Conservation (phyloP, 2,797 vertebrate species). For the Gallirallus australis region DNA sequence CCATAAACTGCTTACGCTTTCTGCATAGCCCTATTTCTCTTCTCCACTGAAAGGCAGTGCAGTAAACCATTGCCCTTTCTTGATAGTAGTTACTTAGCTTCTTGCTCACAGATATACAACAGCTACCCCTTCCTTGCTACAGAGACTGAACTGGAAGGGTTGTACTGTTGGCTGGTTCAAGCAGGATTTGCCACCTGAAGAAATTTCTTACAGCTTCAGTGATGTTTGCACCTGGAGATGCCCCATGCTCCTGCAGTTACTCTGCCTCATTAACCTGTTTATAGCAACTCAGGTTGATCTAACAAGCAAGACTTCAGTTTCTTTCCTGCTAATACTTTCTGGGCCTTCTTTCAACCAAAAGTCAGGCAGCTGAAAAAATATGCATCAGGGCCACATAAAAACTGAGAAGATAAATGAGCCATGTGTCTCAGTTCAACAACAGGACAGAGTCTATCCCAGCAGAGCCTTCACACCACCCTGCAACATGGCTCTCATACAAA, state of each 20-base stretch:
- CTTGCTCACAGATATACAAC: background rate
- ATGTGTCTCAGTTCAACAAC: background rate
- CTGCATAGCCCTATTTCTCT: background rate
- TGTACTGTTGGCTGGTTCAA: background rate
- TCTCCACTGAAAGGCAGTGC: background rate
- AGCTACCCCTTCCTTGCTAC: background rate
- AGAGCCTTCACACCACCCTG: background rate
- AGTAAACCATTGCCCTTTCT: background rate
- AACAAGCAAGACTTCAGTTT: background rate
- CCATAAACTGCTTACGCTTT: background rate
- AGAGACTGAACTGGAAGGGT: background rate
- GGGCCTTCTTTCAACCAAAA: background rate
- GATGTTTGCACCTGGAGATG: background rate
- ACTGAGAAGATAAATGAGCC: background rate
- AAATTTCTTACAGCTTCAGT: background rate
- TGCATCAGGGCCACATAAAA: background rate
- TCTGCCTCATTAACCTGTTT: background rate
- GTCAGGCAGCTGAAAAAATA: background rate
- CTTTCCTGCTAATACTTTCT: background rate
- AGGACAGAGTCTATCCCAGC: background rate
- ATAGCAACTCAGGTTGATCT: background rate
- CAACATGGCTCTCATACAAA: background rate
- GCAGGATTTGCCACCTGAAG: background rate
- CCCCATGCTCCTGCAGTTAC: background rate
- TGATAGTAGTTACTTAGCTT: background rate